Base-by-base conservation (phyloP, 2,797 vertebrate genomes). In the Cacajao melanocephalus region DNA sequence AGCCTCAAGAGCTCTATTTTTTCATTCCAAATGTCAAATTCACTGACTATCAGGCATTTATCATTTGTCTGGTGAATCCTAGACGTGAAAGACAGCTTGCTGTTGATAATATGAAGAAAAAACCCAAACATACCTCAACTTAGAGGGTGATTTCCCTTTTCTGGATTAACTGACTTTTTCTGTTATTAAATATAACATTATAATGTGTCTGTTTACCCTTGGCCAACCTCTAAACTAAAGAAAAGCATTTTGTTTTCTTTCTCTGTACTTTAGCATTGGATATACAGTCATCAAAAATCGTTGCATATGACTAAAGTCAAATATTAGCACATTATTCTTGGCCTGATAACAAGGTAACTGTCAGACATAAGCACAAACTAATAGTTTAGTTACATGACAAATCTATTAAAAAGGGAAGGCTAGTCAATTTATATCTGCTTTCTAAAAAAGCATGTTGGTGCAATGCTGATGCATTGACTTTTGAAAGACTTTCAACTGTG, bases 401-500 rank as follows among this genome's bases (percentile, higher is more conserved):
- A 92, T 93, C 58, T n/a, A 85, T 97, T 97, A 81, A 75, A 96
- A 93, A 67, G 33, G 55, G 28, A 78, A 96, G 75, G 13, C 33
- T 94, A 84, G 88, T 94, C 80, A 97, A 92, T 94, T 95, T 84
- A 41, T 91, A 85, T 52, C 84, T 95, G 15, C 36, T 96, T 97
- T 90, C 44, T 90, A 93, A 90, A 72, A 94, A 93, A 36, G 57
- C 70, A 90, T 50, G 19, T 83, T 96, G 33, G 48, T 93, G 12
- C 64, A 83, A 55, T 9, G 0, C 78, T 96, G 89, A 84, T 39
- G 17, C 80, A 85, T 5, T 90, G 80, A 87, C 33, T 48, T 96
- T 95, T 95, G 80, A 86, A 94, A 91, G 36, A 48, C 24, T 88
- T 93, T 97, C 30, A 93, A 55, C 3, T 92, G 3, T 88, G 44